These are phyloP conservation scores for Tenualosa thibaudeaui DNA, from an alignment of 2,797 vertebrate genomes.

Conservation along the genomic window DNA sequence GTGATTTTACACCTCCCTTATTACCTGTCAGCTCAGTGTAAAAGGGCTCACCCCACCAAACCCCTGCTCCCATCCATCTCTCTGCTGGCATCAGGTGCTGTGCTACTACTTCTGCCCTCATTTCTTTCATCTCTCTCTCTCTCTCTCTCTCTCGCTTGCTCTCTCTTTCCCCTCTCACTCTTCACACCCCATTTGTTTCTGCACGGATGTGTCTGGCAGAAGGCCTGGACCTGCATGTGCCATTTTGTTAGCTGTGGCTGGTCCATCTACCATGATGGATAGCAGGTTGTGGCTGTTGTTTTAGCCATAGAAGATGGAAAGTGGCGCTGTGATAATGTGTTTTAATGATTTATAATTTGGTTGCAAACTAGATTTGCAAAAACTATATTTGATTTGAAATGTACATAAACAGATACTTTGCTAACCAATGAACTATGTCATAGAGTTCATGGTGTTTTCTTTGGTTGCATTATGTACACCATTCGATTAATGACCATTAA, in stretches of 20 bases:
- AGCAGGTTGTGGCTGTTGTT: background rate
- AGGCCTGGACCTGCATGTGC: background rate
- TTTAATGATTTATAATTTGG: background rate
- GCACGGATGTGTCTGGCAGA: slow-evolving; percentile 11
- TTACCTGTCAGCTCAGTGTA: slow-evolving; percentile 12
- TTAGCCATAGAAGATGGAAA: background rate
- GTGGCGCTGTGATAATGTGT: background rate
- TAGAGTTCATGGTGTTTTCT: background rate
- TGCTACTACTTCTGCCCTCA: background rate
- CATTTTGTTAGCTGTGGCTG: slow-evolving; percentile 2
- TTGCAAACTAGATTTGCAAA: background rate
- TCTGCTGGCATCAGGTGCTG: slow-evolving; percentile 6
- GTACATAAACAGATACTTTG: background rate
- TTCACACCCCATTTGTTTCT: slow-evolving; percentile 14
- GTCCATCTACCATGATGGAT: background rate
- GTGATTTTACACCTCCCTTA: background rate
- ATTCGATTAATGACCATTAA: background rate
- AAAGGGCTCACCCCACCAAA: background rate
- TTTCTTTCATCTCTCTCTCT: background rate
- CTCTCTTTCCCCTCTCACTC: background rate
- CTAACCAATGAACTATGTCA: background rate
- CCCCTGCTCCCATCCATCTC: background rate
- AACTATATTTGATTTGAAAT: background rate
- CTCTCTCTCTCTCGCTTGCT: background rate
- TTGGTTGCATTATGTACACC: background rate